Conservation (phyloP, 2,797 vertebrate species). For the Falco concolor region DNA sequence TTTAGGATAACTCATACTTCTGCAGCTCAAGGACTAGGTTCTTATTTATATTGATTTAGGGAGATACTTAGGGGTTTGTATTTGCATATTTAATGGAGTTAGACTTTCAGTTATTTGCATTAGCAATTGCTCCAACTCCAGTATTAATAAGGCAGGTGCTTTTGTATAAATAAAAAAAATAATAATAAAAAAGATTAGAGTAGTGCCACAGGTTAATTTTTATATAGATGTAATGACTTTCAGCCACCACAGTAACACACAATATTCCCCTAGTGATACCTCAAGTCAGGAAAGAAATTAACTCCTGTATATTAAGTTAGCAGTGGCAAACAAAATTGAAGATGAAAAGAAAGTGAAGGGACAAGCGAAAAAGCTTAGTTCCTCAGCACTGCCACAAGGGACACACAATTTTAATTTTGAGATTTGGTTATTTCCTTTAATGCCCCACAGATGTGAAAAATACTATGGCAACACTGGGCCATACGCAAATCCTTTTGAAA, state of each 20-base stretch:
- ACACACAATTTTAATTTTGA: constrained; percentile 19
- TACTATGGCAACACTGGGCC: background rate
- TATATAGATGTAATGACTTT: constrained; percentile 54
- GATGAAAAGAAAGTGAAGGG: constrained; percentile 55
- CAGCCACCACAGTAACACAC: constrained; percentile 27
- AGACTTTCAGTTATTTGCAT: constrained; percentile 38
- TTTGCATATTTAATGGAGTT: constrained; percentile 53
- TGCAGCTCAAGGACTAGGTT: background rate
- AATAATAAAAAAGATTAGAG: background rate
- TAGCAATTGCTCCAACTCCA: background rate
- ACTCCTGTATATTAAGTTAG: constrained; percentile 52
- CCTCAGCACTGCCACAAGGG: background rate
- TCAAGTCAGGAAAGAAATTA: constrained; percentile 54
- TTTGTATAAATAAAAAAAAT: background rate
- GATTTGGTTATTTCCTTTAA: constrained; percentile 32
- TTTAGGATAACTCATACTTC: background rate
- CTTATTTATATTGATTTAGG: constrained; percentile 39
- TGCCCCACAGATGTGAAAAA: constrained; percentile 3
- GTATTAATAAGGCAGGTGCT: constrained; percentile 46
- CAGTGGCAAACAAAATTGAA: constrained; percentile 56
- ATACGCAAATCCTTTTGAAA: constrained; percentile 1
- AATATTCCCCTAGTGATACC: constrained; percentile 56
- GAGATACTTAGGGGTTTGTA: background rate
- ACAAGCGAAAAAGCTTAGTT: background rate
- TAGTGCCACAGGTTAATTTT: constrained; percentile 52